These are phyloP conservation scores for Glaucomys volans DNA, from an alignment of 2,113 vertebrate species.

Conservation along the genomic window DNA sequence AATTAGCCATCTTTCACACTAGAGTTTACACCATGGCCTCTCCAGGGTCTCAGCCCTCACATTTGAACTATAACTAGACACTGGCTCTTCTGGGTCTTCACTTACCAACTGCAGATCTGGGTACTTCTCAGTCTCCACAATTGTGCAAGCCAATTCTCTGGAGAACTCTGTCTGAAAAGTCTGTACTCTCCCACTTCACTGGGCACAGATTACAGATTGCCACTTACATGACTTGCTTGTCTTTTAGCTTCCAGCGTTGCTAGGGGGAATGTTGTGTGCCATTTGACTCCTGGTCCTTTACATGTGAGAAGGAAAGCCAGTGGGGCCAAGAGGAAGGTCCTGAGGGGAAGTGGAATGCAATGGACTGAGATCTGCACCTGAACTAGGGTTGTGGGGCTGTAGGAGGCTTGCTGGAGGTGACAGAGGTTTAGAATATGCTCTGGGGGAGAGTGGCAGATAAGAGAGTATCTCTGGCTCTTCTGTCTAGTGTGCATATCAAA, in stretches of 20 bases:
- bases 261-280: not conserved
- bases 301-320: not conserved
- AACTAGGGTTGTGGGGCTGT: not conserved
- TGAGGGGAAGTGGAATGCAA: not conserved
- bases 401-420: not conserved
- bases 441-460: not conserved
- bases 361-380: not conserved
- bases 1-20: too few species aligned
- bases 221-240: not conserved
- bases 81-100: too few species aligned
- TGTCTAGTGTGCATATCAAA: not conserved
- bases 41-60: too few species aligned
- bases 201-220: not conserved
- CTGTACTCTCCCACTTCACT: not conserved
- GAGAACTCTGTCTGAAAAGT: too few species aligned
- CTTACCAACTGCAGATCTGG: too few species aligned
- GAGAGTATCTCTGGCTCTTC: not conserved
- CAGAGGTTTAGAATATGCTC: not conserved
- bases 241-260: not conserved
- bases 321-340: not conserved
- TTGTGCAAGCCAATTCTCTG: too few species aligned
- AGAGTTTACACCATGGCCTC: too few species aligned
- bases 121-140: too few species aligned
- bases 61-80: too few species aligned
- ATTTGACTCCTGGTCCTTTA: not conserved